Evolutionary conservation across 23 tunicate species (phyloP), one percentile per base, ranked within the genome.

Genomic region (Pegea sp.): DNA sequence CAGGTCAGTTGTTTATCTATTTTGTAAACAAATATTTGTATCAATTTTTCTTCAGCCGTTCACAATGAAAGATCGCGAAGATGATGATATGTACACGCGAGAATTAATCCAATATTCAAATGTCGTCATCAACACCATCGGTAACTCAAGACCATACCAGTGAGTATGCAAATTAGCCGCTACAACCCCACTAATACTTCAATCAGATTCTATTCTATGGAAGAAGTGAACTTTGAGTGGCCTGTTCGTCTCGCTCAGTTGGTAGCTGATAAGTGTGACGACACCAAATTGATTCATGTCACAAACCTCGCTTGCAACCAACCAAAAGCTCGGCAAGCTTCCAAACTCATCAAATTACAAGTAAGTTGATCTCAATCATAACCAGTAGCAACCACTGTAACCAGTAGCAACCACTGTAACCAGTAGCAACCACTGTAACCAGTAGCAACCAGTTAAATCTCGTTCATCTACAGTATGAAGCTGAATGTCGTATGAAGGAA

Each of bases 191-290:
- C 18, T 13, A 42, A 42, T 13, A 13, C 18, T 13, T 13, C 18
- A 18, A 42, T 33, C 52, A 29, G 53, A 8, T 18, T 25, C 42
- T 81, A 72, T 66, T 55, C 75, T 7, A 62, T 72, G 93, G 93
- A 81, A 24, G 70, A 77, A 56, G 91, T 71, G 7, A 90, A 90
- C 48, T 46, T 77, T 24, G 91, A 90, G 16, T 90, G 98, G 98
- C 91, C 98, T 22, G 53, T 61, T 63, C 71, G 91, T 25, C 34
- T 90, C 33, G 91, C 98, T 0, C 49, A 42, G 13, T 59, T 90
- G 6, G 98, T 90, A 1, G 98, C 98, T 24, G 91, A 71, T 48
- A 90, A 90, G 71, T 50, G 54, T 24, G 98, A 90, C 44, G 98
- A 91, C 0, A 90, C 98, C 7, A 34, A 77, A 54, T 42, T 90